Conservation (phyloP, 2,113 vertebrate genomes). For the Hemiscyllium ocellatum region DNA sequence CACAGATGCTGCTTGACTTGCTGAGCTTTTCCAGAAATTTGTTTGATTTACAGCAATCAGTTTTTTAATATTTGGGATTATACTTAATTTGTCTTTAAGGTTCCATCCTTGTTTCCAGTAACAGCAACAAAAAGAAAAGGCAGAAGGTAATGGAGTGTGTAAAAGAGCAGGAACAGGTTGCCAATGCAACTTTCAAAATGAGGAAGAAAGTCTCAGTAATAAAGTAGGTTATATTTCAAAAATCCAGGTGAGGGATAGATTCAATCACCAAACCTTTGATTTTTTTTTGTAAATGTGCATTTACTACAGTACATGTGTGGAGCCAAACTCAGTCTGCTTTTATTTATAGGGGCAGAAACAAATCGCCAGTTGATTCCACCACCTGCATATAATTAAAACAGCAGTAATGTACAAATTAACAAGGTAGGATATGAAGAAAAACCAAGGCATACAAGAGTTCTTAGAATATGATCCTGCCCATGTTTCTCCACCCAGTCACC, state of each 20-base stretch:
- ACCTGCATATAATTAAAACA: too few species aligned
- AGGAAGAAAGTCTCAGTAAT: too few species aligned
- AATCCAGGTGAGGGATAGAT: not conserved
- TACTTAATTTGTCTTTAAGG: not conserved
- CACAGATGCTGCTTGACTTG: too few species aligned
- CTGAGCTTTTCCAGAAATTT: too few species aligned
- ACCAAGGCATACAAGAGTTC: not conserved
- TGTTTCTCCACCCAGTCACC: not conserved
- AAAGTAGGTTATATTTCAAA: not conserved
- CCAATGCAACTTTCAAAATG: too few species aligned
- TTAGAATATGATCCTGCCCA: not conserved
- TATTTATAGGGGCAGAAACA: too few species aligned
- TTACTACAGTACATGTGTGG: not conserved
- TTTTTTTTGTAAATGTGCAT: not conserved
- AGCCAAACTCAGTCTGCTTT: too few species aligned
- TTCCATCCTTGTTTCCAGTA: not conserved
- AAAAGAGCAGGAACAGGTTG: not conserved
- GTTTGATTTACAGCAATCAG: too few species aligned
- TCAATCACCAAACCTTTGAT: not conserved
- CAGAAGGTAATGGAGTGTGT: not conserved
- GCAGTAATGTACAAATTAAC: too few species aligned
- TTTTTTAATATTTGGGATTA: not conserved
- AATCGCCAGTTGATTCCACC: too few species aligned
- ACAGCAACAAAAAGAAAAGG: not conserved
- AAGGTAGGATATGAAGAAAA: not conserved